Base-by-base conservation (phyloP, 64 coral and sea anemone genomes). In the Stichodactyla helianthus region DNA sequence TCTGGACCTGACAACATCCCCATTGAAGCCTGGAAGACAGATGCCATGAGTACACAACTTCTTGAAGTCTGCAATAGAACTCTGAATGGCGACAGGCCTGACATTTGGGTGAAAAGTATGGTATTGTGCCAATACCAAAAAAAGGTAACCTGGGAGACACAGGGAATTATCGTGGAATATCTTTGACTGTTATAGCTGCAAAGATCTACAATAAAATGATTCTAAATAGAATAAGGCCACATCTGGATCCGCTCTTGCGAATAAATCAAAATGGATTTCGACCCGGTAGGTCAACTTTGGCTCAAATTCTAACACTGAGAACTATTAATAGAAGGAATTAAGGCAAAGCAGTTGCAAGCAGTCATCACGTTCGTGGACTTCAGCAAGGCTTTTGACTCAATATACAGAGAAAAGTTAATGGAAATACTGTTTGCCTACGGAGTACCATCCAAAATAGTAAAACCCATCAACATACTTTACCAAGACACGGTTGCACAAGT, bases 251-350 rank as follows among this genome's bases (percentile, higher is more conserved):
- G 17, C 80, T 76, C 6, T 82, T 93, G 27, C 53, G 86, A 19
- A 18, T 51, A 31, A 93, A 88, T 15, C 86, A 85, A 57, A 93
- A 85, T 54, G 86, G 91, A 5, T 93, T 93, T 78, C 53, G 86
- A 28, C 63, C 65, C 60, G 62, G 51, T 26, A 35, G 86, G 53
- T 83, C 91, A 27, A 93, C 89, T n/a, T 16, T 67, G 51, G 26
- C 22, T 15, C 88, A 89, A 50, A 83, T 89, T 22, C 51, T 89
- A 28, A 56, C 81, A 54, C 15, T 84, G 50, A 50, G 82, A 77
- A 19, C 64, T n/a, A n/a, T 11, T 90, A 71, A 84, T 89, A 53
- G 88, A 89, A 27, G 88, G 51, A 53, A 55, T 55, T 6, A 89
- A 89, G 59, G 53, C n/a, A n/a, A 23, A 89, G n/a, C 50, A 83